Base-by-base conservation (phyloP, 2,113 vertebrate genomes). In the Chaetorhynchus papuensis region DNA sequence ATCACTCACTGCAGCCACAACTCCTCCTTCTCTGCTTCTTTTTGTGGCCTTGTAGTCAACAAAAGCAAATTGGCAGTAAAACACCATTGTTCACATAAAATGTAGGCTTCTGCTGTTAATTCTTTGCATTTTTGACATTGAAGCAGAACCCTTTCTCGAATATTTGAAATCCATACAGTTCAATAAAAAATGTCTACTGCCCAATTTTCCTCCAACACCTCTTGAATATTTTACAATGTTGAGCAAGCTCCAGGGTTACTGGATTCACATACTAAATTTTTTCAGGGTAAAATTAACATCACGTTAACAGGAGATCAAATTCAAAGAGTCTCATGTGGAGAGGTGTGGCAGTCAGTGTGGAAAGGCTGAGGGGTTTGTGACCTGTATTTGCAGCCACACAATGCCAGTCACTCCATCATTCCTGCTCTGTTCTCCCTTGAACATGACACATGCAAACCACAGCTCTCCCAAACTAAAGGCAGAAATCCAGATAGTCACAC, bases 401-500 rank as follows among this genome's bases (percentile, higher is more conserved):
- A 39, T 2, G 2, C 28, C 70, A 68, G 18, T 35, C 24, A 33
- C 26, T 60, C 44, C 60, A 33, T 17, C 5, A 0, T 7, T 64
- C 37, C 53, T 75, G 41, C 59, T 68, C 53, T 42, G 10, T 7
- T 63, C 70, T 80, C 17, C 39, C 26, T 37, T 2, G 2, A 79
- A 53, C 0, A 0, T 7, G 31, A 23, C 23, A 49, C 0, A 0
- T 9, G 10, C 24, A 87, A 52, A 93, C 16, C n/a, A 30, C 37
- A 80, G 37, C 26, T 80, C n/a, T 69, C 47, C 20, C 27, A 19
- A 59, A 64, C 13, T 17, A 6, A 28, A 54, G 56, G 24, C 45
- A 68, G 45, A 59, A 65, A 54, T 64, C 27, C 31, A 28, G 2
- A 1, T 2, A 1, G 3, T 42, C 49, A 7, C 26, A 22, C 20